Evolutionary conservation across 2,797 vertebrate species (phyloP).

Genomic region (Heterohyrax brucei): DNA sequence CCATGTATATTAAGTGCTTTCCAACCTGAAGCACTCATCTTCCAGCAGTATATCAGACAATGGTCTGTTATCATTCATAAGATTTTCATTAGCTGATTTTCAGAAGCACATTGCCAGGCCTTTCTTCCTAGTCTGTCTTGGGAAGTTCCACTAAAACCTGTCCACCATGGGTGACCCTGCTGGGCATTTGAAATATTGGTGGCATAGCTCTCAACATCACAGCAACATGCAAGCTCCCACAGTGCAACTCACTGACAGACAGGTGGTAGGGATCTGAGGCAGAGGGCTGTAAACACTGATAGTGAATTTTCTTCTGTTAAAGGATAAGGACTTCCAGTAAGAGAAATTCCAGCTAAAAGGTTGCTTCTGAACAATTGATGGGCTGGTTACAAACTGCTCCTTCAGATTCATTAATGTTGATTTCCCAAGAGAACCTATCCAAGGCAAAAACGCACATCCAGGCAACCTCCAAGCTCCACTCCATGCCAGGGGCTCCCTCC

Average conservation of each 20-base stretch:
- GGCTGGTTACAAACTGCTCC: not conserved
- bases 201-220: not conserved
- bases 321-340: not conserved
- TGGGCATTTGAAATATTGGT: not conserved
- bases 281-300: too few species aligned
- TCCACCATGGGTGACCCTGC: not conserved
- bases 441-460: not conserved
- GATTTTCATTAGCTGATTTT: not conserved
- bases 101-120: not conserved
- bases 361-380: not conserved
- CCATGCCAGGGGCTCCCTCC: not conserved
- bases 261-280: too few species aligned
- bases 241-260: not conserved
- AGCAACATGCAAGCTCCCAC: not conserved
- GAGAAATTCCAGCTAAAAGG: not conserved
- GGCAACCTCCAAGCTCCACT: not conserved
- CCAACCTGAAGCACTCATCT: not conserved
- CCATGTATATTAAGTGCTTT: not conserved
- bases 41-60: not conserved
- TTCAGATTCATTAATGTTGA: conserved; percentile 40
- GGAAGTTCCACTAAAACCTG: not conserved
- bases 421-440: conserved; percentile 45
- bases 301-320: not conserved
- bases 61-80: not conserved
- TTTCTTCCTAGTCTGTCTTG: not conserved